These are phyloP conservation scores for Oryzias javanicus DNA, from an alignment of 2,113 vertebrate species.

Conservation along the genomic window DNA sequence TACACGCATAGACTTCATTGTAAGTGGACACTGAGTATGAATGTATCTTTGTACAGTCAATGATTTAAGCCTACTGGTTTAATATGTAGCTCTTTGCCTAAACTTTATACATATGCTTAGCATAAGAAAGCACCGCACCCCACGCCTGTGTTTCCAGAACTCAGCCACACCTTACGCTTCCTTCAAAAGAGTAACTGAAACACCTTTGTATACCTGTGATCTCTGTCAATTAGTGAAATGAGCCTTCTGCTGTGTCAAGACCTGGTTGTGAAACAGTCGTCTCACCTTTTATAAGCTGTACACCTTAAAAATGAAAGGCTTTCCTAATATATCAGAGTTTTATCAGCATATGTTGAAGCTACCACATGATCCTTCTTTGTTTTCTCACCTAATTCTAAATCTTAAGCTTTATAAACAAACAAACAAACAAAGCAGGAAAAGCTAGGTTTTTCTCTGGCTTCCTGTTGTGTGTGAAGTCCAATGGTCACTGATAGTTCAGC, in stretches of 20 bases:
- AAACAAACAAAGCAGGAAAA: neutral
- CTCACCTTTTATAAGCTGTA: neutral
- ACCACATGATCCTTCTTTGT: no score
- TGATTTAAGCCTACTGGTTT: no score
- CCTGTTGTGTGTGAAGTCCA: constrained; percentile 30
- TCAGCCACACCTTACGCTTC: neutral
- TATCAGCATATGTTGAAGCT: no score
- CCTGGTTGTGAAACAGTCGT: neutral
- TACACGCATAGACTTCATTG: no score
- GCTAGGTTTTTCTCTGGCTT: constrained; percentile 6
- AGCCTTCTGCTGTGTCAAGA: neutral
- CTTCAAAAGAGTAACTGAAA: constrained; percentile 5
- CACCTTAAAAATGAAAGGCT: neutral
- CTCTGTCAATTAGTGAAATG: no score
- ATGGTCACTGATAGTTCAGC: constrained; percentile 26
- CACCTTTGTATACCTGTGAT: neutral
- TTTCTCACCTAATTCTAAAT: neutral
- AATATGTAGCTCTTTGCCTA: no score
- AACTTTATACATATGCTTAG: no score
- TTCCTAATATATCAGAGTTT: neutral
- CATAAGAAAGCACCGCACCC: no score
- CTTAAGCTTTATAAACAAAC: neutral
- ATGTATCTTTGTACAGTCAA: no score
- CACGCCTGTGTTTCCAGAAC: neutral
- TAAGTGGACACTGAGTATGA: no score